Evolutionary conservation across 2,888 invertebrate genomes (phyloP).

Genomic region (Anthoptus insignis): DNA sequence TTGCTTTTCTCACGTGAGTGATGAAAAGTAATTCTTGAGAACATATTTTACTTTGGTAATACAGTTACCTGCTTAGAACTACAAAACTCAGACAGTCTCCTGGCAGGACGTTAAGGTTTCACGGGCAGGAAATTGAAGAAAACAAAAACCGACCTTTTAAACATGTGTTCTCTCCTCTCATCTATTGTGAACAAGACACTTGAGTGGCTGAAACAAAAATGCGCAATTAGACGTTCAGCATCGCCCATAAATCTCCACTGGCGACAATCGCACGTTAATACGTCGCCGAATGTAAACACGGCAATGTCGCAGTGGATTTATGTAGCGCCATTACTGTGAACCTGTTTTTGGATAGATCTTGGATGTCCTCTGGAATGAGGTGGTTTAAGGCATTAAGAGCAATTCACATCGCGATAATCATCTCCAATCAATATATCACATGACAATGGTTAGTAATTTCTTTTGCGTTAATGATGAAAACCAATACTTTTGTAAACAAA

Average conservation of each 20-base stretch:
- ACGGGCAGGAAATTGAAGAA: constrained; percentile 1
- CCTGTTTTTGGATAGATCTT: constrained; percentile 24
- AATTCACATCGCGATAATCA: no score
- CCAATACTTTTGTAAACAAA: no score
- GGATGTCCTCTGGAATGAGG: background rate
- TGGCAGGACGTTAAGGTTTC: background rate
- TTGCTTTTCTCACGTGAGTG: no score
- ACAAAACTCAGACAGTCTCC: background rate
- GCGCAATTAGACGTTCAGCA: constrained; percentile 23
- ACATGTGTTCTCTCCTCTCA: constrained; percentile 20
- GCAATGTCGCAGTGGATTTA: constrained; percentile 14
- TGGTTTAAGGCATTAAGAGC: background rate
- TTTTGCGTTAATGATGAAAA: no score
- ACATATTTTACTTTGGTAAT: no score
- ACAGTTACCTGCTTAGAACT: no score
- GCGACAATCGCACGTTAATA: constrained; percentile 26
- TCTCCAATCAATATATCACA: no score
- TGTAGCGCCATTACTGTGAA: constrained; percentile 8
- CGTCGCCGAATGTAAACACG: constrained; percentile 4
- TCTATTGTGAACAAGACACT: constrained; percentile 29
- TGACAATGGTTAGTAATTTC: no score
- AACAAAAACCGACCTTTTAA: constrained; percentile 24
- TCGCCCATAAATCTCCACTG: constrained; percentile 21
- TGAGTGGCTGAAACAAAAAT: constrained; percentile 33
- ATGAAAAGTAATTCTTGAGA: no score